phyloP scores from a whole-genome alignment of 1,140 invertebrate species.

The Dendrolimus punctatus region DNA sequence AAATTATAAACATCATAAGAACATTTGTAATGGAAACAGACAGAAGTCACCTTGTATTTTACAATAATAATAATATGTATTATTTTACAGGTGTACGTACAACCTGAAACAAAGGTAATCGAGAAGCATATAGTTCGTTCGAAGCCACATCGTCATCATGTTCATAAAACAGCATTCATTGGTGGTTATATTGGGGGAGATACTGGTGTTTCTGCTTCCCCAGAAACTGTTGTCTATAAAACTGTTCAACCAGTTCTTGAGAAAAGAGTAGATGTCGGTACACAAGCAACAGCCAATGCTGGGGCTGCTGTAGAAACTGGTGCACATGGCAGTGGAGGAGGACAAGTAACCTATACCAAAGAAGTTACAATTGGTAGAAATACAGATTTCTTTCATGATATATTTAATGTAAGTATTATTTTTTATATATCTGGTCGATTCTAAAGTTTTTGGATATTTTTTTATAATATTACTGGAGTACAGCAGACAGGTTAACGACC shows the following conservation, averaged over 20 bases:
- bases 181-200: slow-evolving; percentile 39
- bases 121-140: slow-evolving; percentile 39
- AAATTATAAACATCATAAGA: too few species aligned
- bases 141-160: slow-evolving; percentile 39
- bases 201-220: slow-evolving; percentile 17
- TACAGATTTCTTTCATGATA: slow-evolving; percentile 51
- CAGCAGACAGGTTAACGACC: too few species aligned
- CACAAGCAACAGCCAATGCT: slow-evolving; percentile 22
- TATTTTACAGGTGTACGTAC: slow-evolving; percentile 31
- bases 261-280: slow-evolving; percentile 45
- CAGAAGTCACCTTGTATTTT: neutral
- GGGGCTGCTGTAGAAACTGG: slow-evolving; percentile 17
- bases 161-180: slow-evolving; percentile 40
- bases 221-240: slow-evolving; percentile 13
- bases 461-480: too few species aligned
- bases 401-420: slow-evolving; percentile 50
- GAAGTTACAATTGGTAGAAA: slow-evolving; percentile 38
- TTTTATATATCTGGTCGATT: neutral
- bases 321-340: slow-evolving; percentile 16
- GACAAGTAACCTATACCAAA: slow-evolving; percentile 35
- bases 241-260: slow-evolving; percentile 29
- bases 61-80: neutral
- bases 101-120: slow-evolving; percentile 28
- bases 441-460: slow-evolving; percentile 6
- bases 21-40: neutral